Evolutionary conservation across 2,888 invertebrate species (phyloP).

Genomic region (Stenoptilia bipunctidactyla): DNA sequence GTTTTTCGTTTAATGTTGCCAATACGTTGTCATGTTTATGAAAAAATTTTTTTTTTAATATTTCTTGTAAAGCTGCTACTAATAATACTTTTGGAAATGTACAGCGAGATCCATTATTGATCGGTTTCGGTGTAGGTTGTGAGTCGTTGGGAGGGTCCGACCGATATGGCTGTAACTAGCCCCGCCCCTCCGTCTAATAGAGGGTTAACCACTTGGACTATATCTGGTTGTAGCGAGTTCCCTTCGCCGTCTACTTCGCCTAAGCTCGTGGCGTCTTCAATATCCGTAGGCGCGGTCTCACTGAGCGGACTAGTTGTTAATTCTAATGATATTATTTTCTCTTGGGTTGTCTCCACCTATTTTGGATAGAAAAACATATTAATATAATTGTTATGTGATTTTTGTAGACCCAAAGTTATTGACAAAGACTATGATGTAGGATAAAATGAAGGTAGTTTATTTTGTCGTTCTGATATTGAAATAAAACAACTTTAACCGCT

Average conservation of each 20-base stretch:
- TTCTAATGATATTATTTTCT: slow-evolving; percentile 92
- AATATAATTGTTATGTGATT: too few species aligned
- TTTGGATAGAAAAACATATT: slow-evolving; percentile 1
- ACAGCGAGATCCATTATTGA: slow-evolving; percentile 21
- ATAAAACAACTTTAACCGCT: too few species aligned
- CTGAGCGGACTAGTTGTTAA: slow-evolving; percentile 77
- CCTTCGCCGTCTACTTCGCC: slow-evolving; percentile 47
- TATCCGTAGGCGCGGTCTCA: slow-evolving; percentile 63
- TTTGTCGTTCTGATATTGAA: too few species aligned
- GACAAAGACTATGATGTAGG: too few species aligned
- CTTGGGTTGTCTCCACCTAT: slow-evolving; percentile 91
- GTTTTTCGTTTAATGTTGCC: not conserved
- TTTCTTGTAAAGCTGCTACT: not conserved
- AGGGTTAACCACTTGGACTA: slow-evolving; percentile 68
- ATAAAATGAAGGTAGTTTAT: too few species aligned
- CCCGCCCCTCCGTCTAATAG: slow-evolving; percentile 59
- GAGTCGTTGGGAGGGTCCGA: slow-evolving; percentile 51
- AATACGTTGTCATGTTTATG: not conserved
- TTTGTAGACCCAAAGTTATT: too few species aligned
- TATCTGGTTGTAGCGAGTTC: slow-evolving; percentile 65
- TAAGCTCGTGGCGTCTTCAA: slow-evolving; percentile 41
- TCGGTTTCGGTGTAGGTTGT: slow-evolving; percentile 43
- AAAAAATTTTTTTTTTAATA: too few species aligned
- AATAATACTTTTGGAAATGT: not conserved
- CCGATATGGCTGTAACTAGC: slow-evolving; percentile 56